phyloP scores from a whole-genome alignment of 2,797 vertebrate species.

The Clamator glandarius region DNA sequence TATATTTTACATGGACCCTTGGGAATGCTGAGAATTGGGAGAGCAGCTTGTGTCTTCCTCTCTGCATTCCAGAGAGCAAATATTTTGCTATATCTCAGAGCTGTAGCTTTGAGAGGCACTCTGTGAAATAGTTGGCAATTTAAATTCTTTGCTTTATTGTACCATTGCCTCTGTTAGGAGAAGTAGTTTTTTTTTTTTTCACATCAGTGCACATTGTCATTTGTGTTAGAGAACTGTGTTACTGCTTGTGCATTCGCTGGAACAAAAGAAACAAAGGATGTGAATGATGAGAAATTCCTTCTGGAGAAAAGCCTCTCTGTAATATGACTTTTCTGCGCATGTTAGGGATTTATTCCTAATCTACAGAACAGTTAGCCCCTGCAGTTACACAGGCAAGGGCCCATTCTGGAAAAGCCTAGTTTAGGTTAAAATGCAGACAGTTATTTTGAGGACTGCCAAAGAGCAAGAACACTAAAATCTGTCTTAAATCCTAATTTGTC shows the following conservation, averaged over 20 bases:
- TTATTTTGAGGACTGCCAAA: neutral
- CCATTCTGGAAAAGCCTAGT: neutral
- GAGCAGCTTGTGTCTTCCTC: constrained; percentile 18
- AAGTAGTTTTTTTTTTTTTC: neutral
- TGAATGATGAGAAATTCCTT: neutral
- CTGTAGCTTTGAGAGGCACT: constrained; percentile 7
- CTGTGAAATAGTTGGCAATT: constrained; percentile 12
- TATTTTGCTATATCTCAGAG: constrained; percentile 36
- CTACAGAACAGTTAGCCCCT: neutral
- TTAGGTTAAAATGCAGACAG: neutral
- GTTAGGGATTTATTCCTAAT: neutral
- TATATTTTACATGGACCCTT: neutral
- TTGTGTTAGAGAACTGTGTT: neutral
- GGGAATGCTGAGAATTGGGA: constrained; percentile 61
- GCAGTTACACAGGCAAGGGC: neutral
- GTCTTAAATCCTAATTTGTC: neutral
- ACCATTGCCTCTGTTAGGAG: neutral
- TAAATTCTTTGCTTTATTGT: constrained; percentile 7
- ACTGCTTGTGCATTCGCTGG: neutral
- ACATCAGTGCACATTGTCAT: neutral
- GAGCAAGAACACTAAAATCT: neutral
- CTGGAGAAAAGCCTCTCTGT: neutral
- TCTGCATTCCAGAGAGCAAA: constrained; percentile 46
- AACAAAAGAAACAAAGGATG: neutral
- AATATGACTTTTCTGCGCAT: fast-evolving